phyloP scores from a whole-genome alignment of 2,888 invertebrate species.

The Orthosia cruda region DNA sequence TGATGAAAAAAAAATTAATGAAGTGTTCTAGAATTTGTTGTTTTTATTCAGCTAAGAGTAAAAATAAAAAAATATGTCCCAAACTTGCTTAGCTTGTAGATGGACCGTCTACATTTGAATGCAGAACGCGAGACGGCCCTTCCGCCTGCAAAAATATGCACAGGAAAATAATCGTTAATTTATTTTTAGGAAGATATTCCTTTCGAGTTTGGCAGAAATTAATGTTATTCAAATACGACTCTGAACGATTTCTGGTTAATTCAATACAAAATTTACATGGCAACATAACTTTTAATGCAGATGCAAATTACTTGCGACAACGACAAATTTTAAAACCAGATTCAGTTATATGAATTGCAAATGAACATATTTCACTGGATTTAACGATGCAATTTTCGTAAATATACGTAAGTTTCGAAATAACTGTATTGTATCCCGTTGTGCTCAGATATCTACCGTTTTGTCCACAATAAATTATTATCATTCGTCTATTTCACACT shows the following conservation, averaged over 20 bases:
- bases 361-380: slow-evolving; percentile 27
- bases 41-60: too few relatives aligned
- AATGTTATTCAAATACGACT: not conserved
- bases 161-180: too few relatives aligned
- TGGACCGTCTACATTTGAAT: too few relatives aligned
- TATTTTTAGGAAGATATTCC: not conserved
- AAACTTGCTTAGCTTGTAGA: too few relatives aligned
- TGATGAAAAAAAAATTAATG: not conserved
- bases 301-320: slow-evolving; percentile 40
- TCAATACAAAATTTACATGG: slow-evolving; percentile 12
- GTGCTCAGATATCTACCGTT: not conserved
- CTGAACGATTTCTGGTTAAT: not conserved
- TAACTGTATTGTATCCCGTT: not conserved
- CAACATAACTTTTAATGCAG: slow-evolving; percentile 34
- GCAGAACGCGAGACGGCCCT: too few relatives aligned
- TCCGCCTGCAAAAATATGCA: too few relatives aligned
- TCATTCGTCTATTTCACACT: too few relatives aligned
- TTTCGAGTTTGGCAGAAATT: not conserved
- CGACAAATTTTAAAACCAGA: slow-evolving; percentile 18
- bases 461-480: too few relatives aligned
- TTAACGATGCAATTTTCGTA: not conserved
- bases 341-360: slow-evolving; percentile 34
- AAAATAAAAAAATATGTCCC: too few relatives aligned
- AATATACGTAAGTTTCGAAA: not conserved
- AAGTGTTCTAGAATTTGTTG: not conserved